Base-by-base conservation (phyloP, 2,113 vertebrate species). In the Calonectris borealis region DNA sequence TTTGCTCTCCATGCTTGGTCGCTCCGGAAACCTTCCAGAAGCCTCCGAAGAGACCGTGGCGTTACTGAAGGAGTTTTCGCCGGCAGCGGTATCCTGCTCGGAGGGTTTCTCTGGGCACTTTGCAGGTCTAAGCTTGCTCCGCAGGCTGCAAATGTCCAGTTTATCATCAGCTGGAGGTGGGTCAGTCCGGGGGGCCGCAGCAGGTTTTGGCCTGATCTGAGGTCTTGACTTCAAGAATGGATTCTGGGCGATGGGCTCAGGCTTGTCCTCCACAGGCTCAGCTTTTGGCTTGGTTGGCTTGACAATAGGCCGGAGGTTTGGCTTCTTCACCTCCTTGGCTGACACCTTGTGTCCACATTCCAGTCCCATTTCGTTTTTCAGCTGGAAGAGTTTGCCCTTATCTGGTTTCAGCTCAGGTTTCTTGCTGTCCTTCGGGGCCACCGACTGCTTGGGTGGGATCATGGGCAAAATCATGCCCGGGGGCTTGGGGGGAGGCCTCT, bases 321-420 rank as follows among this genome's bases (percentile, higher is more conserved):
- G 99, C 96, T 99, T 99, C 96, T 99, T 99, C 58, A 99, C 99
- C 90, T 99, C 99, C 94, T 99, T 99, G 96, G 98, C 99, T 7
- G 99, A 98, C 29, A 99, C 94, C 88, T 99, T 99, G 97, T 99
- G 99, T 57, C 99, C 99, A 34, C 99, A 99, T 95, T 99, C 99
- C 62, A 99, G 97, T 5, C 99, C 99, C 99, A 99, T 99, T 97
- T 99, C 99, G 0, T 99, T 99, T 62, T 98, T 99, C 85, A 99
- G 98, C 70, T 98, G 98, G 86, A 99, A 98, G 24, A 98, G 84
- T 97, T 99, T 99, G 96, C 96, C 98, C 77, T 99, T 99, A n/a
- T 99, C 99, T 2, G 98, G 97, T 96, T 98, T 99, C 70, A 98
- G 71, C 88, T 99, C 99, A 0, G 97, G 96, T 61, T 98, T 98